phyloP scores from a whole-genome alignment of 2,113 vertebrate species.

The human (Homo sapiens) region GRCh38 chr5:128076001-128076500 shows the following conservation, averaged over 20 bases:
- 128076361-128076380: neutral
- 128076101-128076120: constrained; percentile 57
- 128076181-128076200: constrained; percentile 54
- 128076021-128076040: constrained; percentile 7
- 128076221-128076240: constrained; percentile 19
- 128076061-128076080: constrained; percentile 61
- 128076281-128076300: constrained; percentile 2
- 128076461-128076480: neutral
- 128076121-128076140: constrained; percentile 63
- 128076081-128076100: constrained; percentile 46
- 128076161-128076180: neutral
- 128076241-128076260: neutral
- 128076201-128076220: constrained; percentile 56
- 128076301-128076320: neutral
- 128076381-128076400: neutral
- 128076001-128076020: constrained; percentile 31
- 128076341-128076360: neutral
- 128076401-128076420: neutral
- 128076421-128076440: neutral
- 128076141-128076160: constrained; percentile 52
- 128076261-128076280: neutral
- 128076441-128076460: neutral
- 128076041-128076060: constrained; percentile 35
- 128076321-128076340: neutral
- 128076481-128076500: neutral